Evolutionary conservation across 2,888 invertebrate species (phyloP).

Genomic region (Ptychoptera albimana): DNA sequence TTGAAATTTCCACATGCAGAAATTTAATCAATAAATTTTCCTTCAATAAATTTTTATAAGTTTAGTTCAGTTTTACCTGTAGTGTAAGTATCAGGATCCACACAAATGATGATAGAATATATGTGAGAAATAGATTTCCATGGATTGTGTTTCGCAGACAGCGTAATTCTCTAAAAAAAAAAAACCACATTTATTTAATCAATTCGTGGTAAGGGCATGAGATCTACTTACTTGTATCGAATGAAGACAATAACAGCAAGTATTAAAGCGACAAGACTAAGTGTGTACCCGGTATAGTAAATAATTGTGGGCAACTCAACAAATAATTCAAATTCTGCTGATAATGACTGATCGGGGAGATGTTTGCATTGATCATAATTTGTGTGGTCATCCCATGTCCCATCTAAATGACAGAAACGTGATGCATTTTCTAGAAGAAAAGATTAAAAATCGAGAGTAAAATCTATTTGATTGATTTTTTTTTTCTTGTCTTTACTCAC

Average conservation of each 20-base stretch:
- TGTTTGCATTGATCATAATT: conserved; percentile 57
- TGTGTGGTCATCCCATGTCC: conserved; percentile 66
- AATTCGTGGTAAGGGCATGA: not conserved
- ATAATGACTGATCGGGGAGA: conserved; percentile 19
- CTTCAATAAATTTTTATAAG: conserved; percentile 2
- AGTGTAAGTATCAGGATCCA: conserved; percentile 75
- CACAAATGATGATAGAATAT: conserved; percentile 71
- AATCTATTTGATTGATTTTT: too few relatives aligned
- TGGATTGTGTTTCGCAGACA: conserved; percentile 89
- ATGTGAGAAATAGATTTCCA: conserved; percentile 85
- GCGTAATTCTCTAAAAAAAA: conserved; percentile 65
- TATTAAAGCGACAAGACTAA: conserved; percentile 66
- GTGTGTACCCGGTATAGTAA: conserved; percentile 69
- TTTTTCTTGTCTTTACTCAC: conserved; percentile 56
- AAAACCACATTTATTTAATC: not conserved
- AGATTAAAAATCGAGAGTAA: conserved; percentile 3
- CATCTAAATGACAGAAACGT: conserved; percentile 54
- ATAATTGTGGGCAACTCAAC: conserved; percentile 49
- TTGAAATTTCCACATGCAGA: too few relatives aligned
- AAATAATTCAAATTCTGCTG: conserved; percentile 23
- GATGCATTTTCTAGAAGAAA: conserved; percentile 65
- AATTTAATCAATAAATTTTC: too few relatives aligned
- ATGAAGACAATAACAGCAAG: conserved; percentile 75
- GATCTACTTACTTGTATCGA: conserved; percentile 67
- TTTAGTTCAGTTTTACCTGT: conserved; percentile 38